Evolutionary conservation across 2,113 vertebrate species (phyloP), one percentile per base, ranked within the genome.

Genomic region (Sinocyclocheilus anophthalmus): DNA sequence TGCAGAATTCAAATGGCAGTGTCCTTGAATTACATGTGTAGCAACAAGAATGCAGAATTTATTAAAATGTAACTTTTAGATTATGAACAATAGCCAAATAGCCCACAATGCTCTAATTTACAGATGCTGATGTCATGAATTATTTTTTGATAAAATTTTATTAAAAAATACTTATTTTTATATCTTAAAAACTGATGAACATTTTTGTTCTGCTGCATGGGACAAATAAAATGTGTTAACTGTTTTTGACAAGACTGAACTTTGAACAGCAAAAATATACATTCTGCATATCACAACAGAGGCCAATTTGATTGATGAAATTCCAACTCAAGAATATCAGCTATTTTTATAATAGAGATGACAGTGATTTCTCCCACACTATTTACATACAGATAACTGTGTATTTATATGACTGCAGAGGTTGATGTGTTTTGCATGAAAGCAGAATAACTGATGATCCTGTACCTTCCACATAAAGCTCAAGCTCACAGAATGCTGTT

Each of bases 391-490:
- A 4, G 7, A 12, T 75, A 24, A 30, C 24, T 30, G 0, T 30
- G 14, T 16, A 24, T 76, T 75, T 14, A 10, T 45, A 4, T n/a
- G 37, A 30, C 26, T 22, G 37, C 70, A 73, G 37, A 76, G 18
- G 2, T 20, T 77, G 48, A 33, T 30, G 75, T 77, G 24, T 76
- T 76, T 30, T 57, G 18, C 70, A 73, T 39, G 10, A 9, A 53
- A 26, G 45, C 75, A 53, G 45, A 53, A 76, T 24, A 18, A 20
- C 1, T 10, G 9, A 83, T 3, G n/a, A 37, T 24, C 37, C 39
- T 12, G 48, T 76, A 98, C 96, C 98, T 95, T 99, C 97, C 16
- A 95, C 85, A 37, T 96, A 99, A n/a, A 98, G 94, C 89, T 99
- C 94, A 73, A 99, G 93, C 87, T 97, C 94, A 92, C 97, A 99